Evolutionary conservation across 2,888 invertebrate species (phyloP).

Genomic region (Stenolophus ochropezus): DNA sequence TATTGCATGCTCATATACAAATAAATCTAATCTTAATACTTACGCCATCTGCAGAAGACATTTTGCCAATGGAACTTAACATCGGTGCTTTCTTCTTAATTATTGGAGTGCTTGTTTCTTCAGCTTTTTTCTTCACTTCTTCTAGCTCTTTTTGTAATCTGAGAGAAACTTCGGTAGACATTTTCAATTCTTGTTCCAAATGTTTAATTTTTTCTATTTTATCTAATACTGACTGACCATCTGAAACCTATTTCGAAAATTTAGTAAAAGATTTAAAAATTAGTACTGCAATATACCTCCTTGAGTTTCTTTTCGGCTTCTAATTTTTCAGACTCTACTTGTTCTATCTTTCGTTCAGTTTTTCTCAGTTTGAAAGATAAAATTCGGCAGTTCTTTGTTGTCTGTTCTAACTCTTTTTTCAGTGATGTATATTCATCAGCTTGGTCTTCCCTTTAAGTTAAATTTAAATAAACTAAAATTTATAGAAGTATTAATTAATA

Average conservation of each 20-base stretch:
- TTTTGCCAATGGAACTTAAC: slow-evolving; percentile 76
- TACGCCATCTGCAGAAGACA: slow-evolving; percentile 79
- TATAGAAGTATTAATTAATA: too few relatives aligned
- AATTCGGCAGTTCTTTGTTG: slow-evolving; percentile 98
- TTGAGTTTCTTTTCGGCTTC: slow-evolving; percentile 82
- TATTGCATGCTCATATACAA: slow-evolving; percentile 32
- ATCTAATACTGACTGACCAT: slow-evolving; percentile 78
- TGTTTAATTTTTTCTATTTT: slow-evolving; percentile 83
- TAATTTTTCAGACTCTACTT: slow-evolving; percentile 89
- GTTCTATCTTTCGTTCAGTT: slow-evolving; percentile 91
- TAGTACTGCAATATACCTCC: slow-evolving; percentile 70
- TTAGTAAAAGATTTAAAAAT: neutral
- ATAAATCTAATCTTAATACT: too few relatives aligned
- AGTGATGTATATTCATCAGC: slow-evolving; percentile 96
- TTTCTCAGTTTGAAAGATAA: slow-evolving; percentile 98
- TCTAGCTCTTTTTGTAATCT: slow-evolving; percentile 83
- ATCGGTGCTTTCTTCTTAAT: slow-evolving; percentile 77
- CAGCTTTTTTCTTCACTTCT: slow-evolving; percentile 76
- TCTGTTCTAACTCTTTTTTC: slow-evolving; percentile 96
- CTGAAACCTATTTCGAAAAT: slow-evolving; percentile 69
- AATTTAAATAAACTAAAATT: too few relatives aligned
- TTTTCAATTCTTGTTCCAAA: slow-evolving; percentile 89
- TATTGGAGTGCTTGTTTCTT: slow-evolving; percentile 70
- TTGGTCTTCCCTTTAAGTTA: slow-evolving; percentile 87
- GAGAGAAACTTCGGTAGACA: slow-evolving; percentile 84